These are phyloP conservation scores for Ploceus nigricollis DNA, from an alignment of 2,113 vertebrate genomes.

Conservation along the genomic window DNA sequence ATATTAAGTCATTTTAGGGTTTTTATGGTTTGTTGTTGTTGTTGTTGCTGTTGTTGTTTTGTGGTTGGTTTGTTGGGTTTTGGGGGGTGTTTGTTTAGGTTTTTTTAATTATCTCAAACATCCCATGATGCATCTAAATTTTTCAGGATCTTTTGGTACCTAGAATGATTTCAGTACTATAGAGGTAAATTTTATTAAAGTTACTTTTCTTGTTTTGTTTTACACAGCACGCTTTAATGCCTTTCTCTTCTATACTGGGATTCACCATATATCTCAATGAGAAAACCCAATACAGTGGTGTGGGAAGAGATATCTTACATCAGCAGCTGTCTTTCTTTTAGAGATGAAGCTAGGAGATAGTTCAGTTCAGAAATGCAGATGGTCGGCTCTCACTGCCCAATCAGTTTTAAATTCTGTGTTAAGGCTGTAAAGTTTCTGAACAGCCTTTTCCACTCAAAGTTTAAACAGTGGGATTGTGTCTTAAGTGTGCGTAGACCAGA, in stretches of 20 bases:
- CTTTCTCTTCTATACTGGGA: background rate
- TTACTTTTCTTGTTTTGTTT: background rate
- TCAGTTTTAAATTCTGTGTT: background rate
- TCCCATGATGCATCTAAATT: background rate
- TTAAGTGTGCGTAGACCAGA: background rate
- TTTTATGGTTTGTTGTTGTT: background rate
- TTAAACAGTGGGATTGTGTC: background rate
- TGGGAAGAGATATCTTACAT: background rate
- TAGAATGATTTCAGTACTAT: background rate
- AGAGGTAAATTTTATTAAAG: background rate
- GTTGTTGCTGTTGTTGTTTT: background rate
- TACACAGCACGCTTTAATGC: background rate
- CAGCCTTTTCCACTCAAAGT: background rate
- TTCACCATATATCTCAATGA: background rate
- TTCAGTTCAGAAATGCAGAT: background rate
- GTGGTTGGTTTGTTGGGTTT: background rate
- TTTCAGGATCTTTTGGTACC: background rate
- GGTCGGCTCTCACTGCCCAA: background rate
- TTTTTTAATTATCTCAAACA: background rate
- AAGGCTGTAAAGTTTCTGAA: background rate
- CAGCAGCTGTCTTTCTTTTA: background rate
- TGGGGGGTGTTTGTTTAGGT: rapidly evolving
- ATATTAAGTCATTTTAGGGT: background rate
- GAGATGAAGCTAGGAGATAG: background rate
- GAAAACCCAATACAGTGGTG: background rate